Conservation (phyloP, 2,888 invertebrate genomes). For the Athripsodes cinereus region DNA sequence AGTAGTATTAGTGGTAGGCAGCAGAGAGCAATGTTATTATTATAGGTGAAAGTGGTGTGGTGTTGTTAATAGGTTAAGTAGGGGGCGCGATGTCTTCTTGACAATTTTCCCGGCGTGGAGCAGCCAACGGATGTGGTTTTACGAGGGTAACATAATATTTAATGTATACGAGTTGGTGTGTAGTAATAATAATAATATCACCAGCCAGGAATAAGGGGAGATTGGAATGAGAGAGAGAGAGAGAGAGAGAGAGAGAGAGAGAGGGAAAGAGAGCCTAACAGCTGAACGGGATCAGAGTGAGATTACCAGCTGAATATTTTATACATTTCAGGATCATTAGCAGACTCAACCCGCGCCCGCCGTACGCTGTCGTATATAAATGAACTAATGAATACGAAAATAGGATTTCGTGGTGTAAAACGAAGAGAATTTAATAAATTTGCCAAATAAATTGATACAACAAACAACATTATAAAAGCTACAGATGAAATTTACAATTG, state of each 20-base stretch:
- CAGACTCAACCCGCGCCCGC: neutral
- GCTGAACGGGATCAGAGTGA: neutral
- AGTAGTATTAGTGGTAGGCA: neutral
- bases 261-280: neutral
- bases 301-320: constrained; percentile 20
- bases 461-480: no score
- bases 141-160: constrained; percentile 4
- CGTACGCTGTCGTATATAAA: neutral
- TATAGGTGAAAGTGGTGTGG: neutral
- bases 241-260: neutral
- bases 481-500: no score
- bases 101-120: neutral
- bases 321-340: constrained; percentile 18
- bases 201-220: neutral
- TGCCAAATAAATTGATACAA: neutral
- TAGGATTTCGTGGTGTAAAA: neutral
- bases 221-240: neutral
- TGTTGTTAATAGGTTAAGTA: constrained; percentile 1
- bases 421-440: constrained; percentile 1
- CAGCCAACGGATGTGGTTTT: constrained; percentile 6
- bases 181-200: neutral
- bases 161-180: neutral
- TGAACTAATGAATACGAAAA: neutral
- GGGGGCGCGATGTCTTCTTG: neutral
- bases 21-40: no score